These are phyloP conservation scores for Enteromius afrohamiltoni DNA, from an alignment of 2,797 vertebrate species.

Conservation along the genomic window DNA sequence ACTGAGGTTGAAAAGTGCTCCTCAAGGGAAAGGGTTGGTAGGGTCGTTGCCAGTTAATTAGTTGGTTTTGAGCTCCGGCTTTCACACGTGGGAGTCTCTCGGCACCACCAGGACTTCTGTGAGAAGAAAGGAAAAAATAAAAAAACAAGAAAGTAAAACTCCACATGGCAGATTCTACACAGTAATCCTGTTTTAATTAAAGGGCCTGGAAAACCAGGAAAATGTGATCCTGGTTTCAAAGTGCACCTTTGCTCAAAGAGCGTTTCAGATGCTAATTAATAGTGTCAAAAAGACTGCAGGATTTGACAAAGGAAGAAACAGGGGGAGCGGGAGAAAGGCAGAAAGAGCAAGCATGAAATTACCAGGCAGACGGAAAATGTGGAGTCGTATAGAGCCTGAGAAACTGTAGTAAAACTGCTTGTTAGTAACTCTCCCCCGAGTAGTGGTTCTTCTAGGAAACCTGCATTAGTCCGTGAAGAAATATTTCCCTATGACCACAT, in stretches of 20 bases:
- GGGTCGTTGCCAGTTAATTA: neutral
- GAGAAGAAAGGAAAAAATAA: neutral
- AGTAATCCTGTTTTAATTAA: slow-evolving; percentile 57
- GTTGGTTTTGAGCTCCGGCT: slow-evolving; percentile 4
- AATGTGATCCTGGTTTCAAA: slow-evolving; percentile 32
- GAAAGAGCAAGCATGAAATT: neutral
- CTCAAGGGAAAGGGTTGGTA: neutral
- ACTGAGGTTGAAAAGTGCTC: neutral
- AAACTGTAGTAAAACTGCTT: neutral
- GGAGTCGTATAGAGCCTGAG: neutral
- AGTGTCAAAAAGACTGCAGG: neutral
- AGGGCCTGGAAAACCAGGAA: slow-evolving; percentile 1
- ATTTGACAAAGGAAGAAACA: slow-evolving; percentile 5
- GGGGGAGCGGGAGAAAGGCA: neutral
- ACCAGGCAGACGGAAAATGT: neutral
- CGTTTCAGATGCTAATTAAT: slow-evolving; percentile 39
- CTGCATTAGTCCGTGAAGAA: neutral
- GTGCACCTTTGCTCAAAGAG: slow-evolving; percentile 1
- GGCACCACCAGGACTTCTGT: slow-evolving; percentile 14
- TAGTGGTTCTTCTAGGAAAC: neutral
- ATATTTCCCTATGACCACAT: slow-evolving; percentile 3
- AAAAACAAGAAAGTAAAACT: slow-evolving; percentile 4
- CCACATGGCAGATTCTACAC: neutral
- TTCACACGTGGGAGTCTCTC: neutral
- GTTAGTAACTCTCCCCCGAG: neutral